Conservation (phyloP, 2,888 invertebrate genomes). For the Apamea sordens region DNA sequence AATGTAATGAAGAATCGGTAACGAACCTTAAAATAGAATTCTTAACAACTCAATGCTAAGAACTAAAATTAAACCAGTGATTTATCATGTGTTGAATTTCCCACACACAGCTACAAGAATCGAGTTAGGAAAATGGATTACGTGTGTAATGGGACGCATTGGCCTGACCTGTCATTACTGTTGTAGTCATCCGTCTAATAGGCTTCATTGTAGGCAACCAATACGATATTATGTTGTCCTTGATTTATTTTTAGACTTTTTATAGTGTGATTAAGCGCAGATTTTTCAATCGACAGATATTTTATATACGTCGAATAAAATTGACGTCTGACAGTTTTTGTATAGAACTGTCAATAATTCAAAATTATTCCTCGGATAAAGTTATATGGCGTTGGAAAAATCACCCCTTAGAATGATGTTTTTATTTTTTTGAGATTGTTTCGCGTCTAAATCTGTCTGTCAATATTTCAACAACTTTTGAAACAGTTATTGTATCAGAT, state of each 20-base stretch:
- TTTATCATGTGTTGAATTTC: constrained; percentile 33
- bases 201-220: constrained; percentile 29
- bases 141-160: constrained; percentile 40
- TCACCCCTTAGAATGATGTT: neutral
- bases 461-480: neutral
- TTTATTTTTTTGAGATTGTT: neutral
- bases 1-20: neutral
- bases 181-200: constrained; percentile 44
- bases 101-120: constrained; percentile 38
- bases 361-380: no score
- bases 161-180: constrained; percentile 47
- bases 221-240: constrained; percentile 7
- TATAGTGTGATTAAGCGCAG: no score
- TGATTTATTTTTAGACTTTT: constrained; percentile 26
- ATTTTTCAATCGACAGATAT: no score
- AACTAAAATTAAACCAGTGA: constrained; percentile 26
- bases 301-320: no score
- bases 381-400: no score
- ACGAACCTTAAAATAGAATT: neutral
- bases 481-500: neutral
- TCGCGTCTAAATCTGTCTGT: no score
- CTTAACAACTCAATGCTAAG: neutral
- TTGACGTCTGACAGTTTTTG: no score
- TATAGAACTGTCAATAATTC: no score
- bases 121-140: constrained; percentile 46